Conservation (phyloP, 2,113 vertebrate genomes). For the Boulengeromyrus knoepffleri region DNA sequence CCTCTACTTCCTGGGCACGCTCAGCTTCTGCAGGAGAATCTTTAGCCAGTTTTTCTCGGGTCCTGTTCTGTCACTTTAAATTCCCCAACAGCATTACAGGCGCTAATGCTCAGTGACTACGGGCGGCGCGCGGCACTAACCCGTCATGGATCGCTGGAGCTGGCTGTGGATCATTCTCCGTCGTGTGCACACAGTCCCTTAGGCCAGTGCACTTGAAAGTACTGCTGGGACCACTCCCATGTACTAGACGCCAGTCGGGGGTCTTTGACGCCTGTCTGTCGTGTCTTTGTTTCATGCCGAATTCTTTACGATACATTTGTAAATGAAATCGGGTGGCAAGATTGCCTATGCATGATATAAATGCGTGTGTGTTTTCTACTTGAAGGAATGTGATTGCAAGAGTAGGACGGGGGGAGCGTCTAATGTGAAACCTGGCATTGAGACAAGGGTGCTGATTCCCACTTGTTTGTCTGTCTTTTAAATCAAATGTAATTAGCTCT, state of each 20-base stretch:
- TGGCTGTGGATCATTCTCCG: constrained; percentile 1
- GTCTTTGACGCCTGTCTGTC: background rate
- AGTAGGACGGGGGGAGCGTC: background rate
- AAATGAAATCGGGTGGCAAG: background rate
- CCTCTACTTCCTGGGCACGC: background rate
- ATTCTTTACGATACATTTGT: background rate
- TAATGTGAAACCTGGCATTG: constrained; percentile 2
- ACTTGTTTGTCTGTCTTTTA: background rate
- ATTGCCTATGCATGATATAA: background rate
- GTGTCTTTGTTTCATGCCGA: background rate
- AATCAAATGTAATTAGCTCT: constrained; percentile 5
- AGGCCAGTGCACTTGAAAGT: background rate
- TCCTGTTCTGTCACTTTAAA: constrained; percentile 6
- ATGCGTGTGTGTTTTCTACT: background rate
- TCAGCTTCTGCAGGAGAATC: background rate
- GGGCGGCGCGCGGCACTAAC: background rate
- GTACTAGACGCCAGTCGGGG: background rate
- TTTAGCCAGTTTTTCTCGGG: background rate
- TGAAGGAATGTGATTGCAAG: background rate
- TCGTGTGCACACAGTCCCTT: background rate
- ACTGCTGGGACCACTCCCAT: background rate
- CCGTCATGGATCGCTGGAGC: background rate
- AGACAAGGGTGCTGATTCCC: background rate
- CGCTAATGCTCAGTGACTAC: background rate
- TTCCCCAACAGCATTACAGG: background rate